phyloP scores from a whole-genome alignment of 2,888 invertebrate genomes.

The Ornithoptera priamus region DNA sequence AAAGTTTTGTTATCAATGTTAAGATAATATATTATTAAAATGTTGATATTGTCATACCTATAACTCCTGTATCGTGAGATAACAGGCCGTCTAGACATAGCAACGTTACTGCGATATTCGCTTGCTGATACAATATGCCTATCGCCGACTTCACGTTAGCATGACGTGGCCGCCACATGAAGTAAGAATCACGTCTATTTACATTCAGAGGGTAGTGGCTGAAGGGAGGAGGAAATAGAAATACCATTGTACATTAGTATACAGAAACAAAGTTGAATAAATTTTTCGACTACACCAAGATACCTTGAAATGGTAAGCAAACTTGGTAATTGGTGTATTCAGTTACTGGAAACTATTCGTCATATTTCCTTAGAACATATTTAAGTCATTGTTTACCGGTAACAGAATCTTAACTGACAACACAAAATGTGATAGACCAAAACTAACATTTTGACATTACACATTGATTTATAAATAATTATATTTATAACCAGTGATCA shows the following conservation, averaged over 20 bases:
- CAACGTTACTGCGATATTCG: constrained; percentile 10
- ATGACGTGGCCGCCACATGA: neutral
- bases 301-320: too few relatives aligned
- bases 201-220: neutral
- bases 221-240: neutral
- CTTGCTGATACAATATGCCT: constrained; percentile 14
- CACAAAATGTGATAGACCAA: too few relatives aligned
- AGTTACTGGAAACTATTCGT: too few relatives aligned
- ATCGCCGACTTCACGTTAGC: neutral
- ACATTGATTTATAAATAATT: too few relatives aligned
- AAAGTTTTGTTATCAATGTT: neutral
- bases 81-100: constrained; percentile 9
- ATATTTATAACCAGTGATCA: too few relatives aligned
- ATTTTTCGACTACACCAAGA: too few relatives aligned
- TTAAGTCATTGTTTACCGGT: too few relatives aligned
- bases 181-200: neutral
- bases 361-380: too few relatives aligned
- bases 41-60: neutral
- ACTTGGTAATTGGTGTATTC: too few relatives aligned
- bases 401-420: too few relatives aligned
- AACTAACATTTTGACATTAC: too few relatives aligned
- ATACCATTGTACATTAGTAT: neutral
- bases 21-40: neutral
- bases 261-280: too few relatives aligned
- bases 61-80: constrained; percentile 1